Percentiles rank a stretch among this genome's conserved stretches.
Evolutionary conservation across 2,113 vertebrate species (phyloP).

Genomic region (Clarias batrachus): DNA sequence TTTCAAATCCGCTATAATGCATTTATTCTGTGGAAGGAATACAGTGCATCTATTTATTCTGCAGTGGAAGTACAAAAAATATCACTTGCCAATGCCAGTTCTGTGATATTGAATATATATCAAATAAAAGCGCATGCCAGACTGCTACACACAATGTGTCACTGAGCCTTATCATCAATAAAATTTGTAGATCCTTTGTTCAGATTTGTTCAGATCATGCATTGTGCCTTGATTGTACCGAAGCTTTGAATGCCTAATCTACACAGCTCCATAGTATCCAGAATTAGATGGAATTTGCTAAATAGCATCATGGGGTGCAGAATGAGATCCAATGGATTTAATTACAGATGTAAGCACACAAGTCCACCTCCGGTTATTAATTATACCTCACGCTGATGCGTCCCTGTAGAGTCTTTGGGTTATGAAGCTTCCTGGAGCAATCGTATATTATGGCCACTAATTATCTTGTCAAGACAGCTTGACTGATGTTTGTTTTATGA

Average conservation of each 20-base stretch:
- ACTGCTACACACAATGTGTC: not conserved
- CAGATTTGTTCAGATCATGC: not conserved
- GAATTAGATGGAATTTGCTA: conserved; percentile 13
- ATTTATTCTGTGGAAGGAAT: conserved; percentile 4
- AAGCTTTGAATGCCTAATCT: not conserved
- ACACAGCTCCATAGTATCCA: not conserved
- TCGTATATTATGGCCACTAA: not conserved
- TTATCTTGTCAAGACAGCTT: conserved; percentile 11
- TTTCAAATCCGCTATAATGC: not conserved
- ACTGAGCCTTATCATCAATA: not conserved
- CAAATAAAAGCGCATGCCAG: conserved; percentile 7
- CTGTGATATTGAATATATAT: conserved; percentile 9
- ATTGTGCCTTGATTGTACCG: not conserved
- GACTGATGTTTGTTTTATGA: conserved; percentile 8
- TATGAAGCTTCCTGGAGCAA: conserved; percentile 21
- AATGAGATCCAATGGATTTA: conserved; percentile 28
- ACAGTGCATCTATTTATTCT: not conserved
- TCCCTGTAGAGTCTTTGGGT: conserved; percentile 28
- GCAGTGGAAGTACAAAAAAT: not conserved
- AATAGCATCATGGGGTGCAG: conserved; percentile 15
- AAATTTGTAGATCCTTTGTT: not conserved
- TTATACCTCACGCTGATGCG: conserved; percentile 31
- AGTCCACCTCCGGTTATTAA: conserved; percentile 33
- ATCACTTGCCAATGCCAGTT: not conserved
- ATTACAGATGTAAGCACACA: conserved; percentile 20